Evolutionary conservation across 2,888 invertebrate genomes (phyloP), one percentile per base, ranked within the genome.

Genomic region (Electrophaes corylata): DNA sequence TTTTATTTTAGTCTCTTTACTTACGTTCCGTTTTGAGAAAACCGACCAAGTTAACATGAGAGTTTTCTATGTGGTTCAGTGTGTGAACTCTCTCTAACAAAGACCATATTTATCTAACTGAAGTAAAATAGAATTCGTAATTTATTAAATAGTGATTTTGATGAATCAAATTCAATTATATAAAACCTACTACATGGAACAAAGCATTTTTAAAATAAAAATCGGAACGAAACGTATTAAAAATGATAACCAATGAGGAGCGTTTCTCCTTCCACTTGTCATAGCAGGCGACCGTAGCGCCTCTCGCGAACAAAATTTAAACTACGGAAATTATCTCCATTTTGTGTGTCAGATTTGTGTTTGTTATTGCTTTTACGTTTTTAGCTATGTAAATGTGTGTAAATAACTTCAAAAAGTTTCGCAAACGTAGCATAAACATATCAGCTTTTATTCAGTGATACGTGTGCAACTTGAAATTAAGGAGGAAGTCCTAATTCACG

Each of bases 291-390:
- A 76, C 66, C 53, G 60, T 72, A 83, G 88, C 93, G 93, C 92
- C 84, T 71, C 86, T 75, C 53, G 87, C 85, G 92, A 78, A 68
- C 78, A 76, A 83, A 86, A 83, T 74, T 76, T 69, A 81, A 92
- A 93, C 88, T 91, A 88, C 81, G 83, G 89, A 88, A 91, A 92
- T 90, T 92, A 93, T 92, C 93, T 93, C 93, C 93, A 93, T 93
- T 92, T 93, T 93, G 91, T 66, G 64, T 88, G 86, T 93, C 93
- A 93, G 93, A 93, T 93, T 93, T 93, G 92, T 92, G 92, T 92
- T 92, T 92, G 91, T 92, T 91, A 88, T 86, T 88, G 83, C 78
- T 87, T 84, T 89, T 83, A 76, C 82, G 83, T 78, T 78, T 85
- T 86, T 86, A 78, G 69, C 76, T n/a, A 41, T 72, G 72, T 71